phyloP scores from a whole-genome alignment of 2,888 invertebrate genomes.

The Tachina fera region DNA sequence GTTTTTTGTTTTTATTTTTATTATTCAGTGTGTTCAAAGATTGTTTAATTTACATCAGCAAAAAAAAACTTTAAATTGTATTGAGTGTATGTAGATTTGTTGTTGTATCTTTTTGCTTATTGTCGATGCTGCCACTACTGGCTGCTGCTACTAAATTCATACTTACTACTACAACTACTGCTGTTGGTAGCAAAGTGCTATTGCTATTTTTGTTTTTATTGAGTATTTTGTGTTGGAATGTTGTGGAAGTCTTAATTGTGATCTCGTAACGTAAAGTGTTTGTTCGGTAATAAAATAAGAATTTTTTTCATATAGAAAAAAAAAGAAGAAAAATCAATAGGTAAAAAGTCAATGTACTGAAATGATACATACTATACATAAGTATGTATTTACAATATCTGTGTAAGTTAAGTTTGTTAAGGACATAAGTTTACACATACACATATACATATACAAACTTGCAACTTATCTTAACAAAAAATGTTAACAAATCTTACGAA shows the following conservation, averaged over 20 bases:
- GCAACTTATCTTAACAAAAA: not conserved
- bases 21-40: slow-evolving; percentile 56
- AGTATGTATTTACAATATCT: not conserved
- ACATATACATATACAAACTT: not conserved
- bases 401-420: slow-evolving; percentile 1
- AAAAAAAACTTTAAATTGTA: slow-evolving; percentile 44
- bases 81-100: slow-evolving; percentile 26
- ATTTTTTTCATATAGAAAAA: not conserved
- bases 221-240: slow-evolving; percentile 54
- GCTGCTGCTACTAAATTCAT: slow-evolving; percentile 46
- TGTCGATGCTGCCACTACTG: slow-evolving; percentile 58
- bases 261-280: slow-evolving; percentile 67
- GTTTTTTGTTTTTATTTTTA: slow-evolving; percentile 5
- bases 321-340: not conserved
- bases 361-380: not conserved
- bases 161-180: slow-evolving; percentile 46
- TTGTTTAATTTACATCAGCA: slow-evolving; percentile 70
- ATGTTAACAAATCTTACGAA: no score
- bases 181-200: slow-evolving; percentile 67
- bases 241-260: slow-evolving; percentile 69
- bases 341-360: slow-evolving; percentile 41
- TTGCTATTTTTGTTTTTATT: slow-evolving; percentile 65
- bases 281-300: slow-evolving; percentile 38
- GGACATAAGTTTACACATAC: not conserved
- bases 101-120: slow-evolving; percentile 30